Percentiles rank a stretch among this genome's conserved stretches.
Evolutionary conservation across 2,888 invertebrate genomes (phyloP).

Genomic region (Acholoe squamosa): DNA sequence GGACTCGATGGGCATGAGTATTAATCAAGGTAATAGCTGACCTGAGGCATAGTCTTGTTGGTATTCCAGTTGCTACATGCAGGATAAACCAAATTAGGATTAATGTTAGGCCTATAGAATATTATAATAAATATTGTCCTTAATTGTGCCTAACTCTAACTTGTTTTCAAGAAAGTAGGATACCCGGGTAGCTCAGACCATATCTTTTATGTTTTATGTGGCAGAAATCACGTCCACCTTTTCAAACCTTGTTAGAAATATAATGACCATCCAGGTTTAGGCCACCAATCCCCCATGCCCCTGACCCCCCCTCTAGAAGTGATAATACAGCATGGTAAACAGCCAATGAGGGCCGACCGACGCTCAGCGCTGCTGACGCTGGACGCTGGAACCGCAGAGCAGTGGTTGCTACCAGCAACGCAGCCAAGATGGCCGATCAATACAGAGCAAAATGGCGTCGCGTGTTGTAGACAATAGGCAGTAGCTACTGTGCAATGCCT

Average conservation of each 20-base stretch:
- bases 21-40: not conserved
- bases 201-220: not conserved
- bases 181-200: not conserved
- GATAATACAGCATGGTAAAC: not conserved
- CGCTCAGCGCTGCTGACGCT: not conserved
- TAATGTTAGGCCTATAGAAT: not conserved
- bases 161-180: not conserved
- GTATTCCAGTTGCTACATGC: too few species aligned
- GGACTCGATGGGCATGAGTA: not conserved
- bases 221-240: not conserved
- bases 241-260: not conserved
- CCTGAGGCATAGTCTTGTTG: not conserved
- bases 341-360: not conserved
- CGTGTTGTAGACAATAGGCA: slow-evolving; percentile 23
- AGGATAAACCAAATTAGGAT: not conserved
- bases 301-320: not conserved
- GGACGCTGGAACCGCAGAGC: not conserved
- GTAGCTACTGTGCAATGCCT: too few species aligned
- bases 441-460: not conserved
- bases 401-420: not conserved
- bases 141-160: not conserved
- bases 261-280: not conserved
- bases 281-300: not conserved
- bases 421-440: not conserved
- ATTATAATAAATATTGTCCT: not conserved